Conservation (phyloP, 1,140 invertebrate genomes). For the Drosophila sucinea region DNA sequence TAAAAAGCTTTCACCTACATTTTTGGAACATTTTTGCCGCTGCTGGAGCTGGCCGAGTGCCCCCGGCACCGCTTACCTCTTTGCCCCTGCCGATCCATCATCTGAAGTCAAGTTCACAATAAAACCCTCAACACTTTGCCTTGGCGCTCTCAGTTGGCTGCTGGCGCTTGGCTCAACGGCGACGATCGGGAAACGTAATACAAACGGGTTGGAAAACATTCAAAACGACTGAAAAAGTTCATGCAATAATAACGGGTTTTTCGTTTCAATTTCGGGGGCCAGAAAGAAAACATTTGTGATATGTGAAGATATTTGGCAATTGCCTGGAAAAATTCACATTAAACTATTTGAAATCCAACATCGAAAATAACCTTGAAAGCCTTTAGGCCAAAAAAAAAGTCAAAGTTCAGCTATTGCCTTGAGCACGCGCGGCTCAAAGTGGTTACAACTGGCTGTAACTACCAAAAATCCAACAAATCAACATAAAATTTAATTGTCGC, state of each 20-base stretch:
- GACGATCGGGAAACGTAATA: constrained; percentile 54
- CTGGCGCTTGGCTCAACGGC: constrained; percentile 52
- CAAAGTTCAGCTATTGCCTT: constrained; percentile 36
- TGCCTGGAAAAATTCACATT: constrained; percentile 6
- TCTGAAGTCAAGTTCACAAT: constrained; percentile 69
- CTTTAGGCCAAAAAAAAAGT: constrained; percentile 38
- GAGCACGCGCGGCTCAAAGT: constrained; percentile 44
- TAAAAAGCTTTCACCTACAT: constrained; percentile 64
- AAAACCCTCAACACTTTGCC: constrained; percentile 67
- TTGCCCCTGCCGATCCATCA: not conserved
- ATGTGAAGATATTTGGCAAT: constrained; percentile 36
- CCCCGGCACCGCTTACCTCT: not conserved
- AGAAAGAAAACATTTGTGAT: constrained; percentile 22
- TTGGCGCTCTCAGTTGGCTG: constrained; percentile 66
- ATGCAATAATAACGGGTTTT: constrained; percentile 66
- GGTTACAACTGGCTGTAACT: constrained; percentile 41
- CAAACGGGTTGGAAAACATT: constrained; percentile 33
- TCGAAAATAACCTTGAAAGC: constrained; percentile 38
- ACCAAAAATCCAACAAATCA: constrained; percentile 33
- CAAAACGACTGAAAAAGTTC: constrained; percentile 17
- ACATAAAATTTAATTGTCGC: constrained; percentile 40
- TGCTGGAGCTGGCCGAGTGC: not conserved
- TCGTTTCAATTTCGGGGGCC: constrained; percentile 16
- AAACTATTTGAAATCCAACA: not conserved
- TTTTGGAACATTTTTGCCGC: not conserved